Evolutionary conservation across 2,113 vertebrate species (phyloP).

Genomic region (Chauna torquata): DNA sequence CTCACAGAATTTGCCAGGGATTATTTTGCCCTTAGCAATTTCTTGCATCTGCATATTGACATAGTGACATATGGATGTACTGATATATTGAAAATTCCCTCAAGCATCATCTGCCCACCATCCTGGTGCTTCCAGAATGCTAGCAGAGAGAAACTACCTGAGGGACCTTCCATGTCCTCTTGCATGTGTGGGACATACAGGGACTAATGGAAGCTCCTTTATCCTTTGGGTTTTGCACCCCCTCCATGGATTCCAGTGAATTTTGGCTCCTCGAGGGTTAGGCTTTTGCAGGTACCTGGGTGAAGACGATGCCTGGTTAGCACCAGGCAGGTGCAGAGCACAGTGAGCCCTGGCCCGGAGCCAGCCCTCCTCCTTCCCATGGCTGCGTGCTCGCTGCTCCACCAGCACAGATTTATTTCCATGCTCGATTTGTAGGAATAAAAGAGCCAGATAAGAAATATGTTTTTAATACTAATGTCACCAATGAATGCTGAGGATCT

Average conservation of each 20-base stretch:
- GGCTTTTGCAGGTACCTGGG: neutral
- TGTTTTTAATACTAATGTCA: conserved; percentile 68
- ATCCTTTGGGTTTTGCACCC: neutral
- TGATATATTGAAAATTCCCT: neutral
- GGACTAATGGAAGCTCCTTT: neutral
- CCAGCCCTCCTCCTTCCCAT: neutral
- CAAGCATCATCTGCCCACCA: neutral
- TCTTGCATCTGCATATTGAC: neutral
- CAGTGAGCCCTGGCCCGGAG: rapidly evolving
- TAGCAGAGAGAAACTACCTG: neutral
- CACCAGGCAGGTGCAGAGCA: neutral
- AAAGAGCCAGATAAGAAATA: conserved; percentile 65
- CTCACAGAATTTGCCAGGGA: neutral
- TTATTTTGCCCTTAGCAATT: neutral
- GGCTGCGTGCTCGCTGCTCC: neutral
- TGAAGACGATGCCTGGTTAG: neutral
- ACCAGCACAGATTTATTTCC: conserved; percentile 41
- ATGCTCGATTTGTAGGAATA: conserved; percentile 20
- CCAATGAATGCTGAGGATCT: neutral
- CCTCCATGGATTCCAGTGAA: neutral
- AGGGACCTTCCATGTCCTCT: neutral
- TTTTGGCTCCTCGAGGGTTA: neutral
- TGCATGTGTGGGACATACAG: neutral
- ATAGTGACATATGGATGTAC: neutral
- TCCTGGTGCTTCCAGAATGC: neutral